Percentiles rank a stretch among this genome's conserved stretches.
phyloP scores from a whole-genome alignment of 2,888 invertebrate species.

The Lymantria monacha region DNA sequence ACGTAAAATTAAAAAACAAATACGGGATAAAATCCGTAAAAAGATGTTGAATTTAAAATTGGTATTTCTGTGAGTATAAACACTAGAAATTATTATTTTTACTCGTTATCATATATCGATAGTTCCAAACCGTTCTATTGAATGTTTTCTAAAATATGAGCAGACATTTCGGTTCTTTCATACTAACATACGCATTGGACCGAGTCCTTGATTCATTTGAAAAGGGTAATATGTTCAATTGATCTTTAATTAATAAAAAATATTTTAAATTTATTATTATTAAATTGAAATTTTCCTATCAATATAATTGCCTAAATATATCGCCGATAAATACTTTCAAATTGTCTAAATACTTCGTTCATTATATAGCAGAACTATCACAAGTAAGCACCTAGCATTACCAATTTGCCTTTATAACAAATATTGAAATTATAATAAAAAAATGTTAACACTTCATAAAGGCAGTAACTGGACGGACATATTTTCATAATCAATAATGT shows the following conservation, averaged over 20 bases:
- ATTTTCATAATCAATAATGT: background rate
- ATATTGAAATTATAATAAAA: constrained; percentile 15
- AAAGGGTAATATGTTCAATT: background rate
- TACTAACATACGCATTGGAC: too few species aligned
- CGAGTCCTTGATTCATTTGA: background rate
- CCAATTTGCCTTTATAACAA: constrained; percentile 4
- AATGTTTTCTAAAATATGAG: background rate
- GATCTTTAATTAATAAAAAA: background rate
- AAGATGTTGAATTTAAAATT: too few species aligned
- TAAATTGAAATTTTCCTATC: background rate
- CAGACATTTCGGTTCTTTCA: background rate
- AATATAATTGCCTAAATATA: background rate
- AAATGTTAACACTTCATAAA: too few species aligned
- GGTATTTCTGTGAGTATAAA: too few species aligned
- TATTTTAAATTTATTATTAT: background rate
- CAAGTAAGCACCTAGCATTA: constrained; percentile 27
- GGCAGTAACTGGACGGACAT: constrained; percentile 42
- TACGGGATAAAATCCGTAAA: too few species aligned
- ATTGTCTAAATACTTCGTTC: constrained; percentile 24
- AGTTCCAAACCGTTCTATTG: background rate
- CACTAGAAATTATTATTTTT: too few species aligned
- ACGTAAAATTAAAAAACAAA: too few species aligned
- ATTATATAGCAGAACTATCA: constrained; percentile 31
- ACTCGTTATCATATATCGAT: background rate
- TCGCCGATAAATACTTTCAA: constrained; percentile 5